phyloP scores from a whole-genome alignment of 1,140 invertebrate genomes.

The Drosophila azteca region DNA sequence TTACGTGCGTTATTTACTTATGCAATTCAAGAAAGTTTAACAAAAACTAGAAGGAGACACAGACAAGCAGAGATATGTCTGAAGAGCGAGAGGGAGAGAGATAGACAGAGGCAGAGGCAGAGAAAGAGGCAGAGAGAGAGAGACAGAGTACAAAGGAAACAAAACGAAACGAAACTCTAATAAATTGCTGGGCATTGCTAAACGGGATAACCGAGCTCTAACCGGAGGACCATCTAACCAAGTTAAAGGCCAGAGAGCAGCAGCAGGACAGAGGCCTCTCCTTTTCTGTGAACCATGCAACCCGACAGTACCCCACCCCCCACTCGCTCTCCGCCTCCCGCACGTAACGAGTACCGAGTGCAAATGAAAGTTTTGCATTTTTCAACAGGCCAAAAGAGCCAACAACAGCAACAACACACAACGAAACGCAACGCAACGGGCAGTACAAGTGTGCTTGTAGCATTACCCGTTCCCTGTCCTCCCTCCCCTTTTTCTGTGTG shows the following conservation, averaged over 20 bases:
- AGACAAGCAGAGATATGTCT: not conserved
- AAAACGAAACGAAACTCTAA: conserved; percentile 67
- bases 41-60: conserved; percentile 3
- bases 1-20: conserved; percentile 78
- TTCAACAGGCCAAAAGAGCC: conserved; percentile 62
- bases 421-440: conserved; percentile 59
- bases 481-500: too few species aligned
- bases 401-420: conserved; percentile 11
- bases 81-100: not conserved
- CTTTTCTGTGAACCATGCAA: not conserved
- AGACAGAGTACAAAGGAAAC: conserved; percentile 8
- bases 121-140: not conserved
- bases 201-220: conserved; percentile 63
- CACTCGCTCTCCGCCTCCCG: not conserved
- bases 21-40: conserved; percentile 49
- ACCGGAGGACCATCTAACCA: conserved; percentile 56
- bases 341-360: conserved; percentile 64
- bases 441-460: conserved; percentile 36
- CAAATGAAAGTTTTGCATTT: conserved; percentile 79
- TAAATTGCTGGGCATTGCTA: conserved; percentile 70
- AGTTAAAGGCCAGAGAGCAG: conserved; percentile 59
- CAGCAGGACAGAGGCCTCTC: not conserved
- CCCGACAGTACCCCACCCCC: conserved; percentile 1
- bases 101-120: not conserved
- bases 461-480: conserved; percentile 53